Evolutionary conservation across 2,797 vertebrate species (phyloP).

Genomic region (Parauchenoglanis ngamensis): DNA sequence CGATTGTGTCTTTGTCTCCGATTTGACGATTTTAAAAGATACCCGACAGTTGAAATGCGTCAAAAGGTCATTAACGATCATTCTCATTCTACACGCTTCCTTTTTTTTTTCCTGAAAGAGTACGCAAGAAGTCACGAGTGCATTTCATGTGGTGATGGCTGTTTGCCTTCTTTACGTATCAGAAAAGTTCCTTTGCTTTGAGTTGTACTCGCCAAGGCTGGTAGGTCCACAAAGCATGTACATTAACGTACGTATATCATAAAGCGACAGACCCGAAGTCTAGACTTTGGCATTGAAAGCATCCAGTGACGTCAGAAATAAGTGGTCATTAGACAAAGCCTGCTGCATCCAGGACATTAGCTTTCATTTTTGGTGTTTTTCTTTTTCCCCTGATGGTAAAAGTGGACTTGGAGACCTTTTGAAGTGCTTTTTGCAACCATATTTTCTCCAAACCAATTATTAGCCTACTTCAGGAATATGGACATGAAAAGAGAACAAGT

Average conservation of each 20-base stretch:
- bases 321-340: constrained; percentile 35
- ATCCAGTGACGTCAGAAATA: constrained; percentile 34
- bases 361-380: constrained; percentile 24
- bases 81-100: background rate
- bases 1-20: constrained; percentile 10
- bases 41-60: background rate
- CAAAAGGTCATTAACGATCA: background rate
- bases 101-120: background rate
- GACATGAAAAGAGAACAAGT: constrained; percentile 37
- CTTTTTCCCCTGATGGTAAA: background rate
- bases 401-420: constrained; percentile 22
- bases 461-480: constrained; percentile 17
- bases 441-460: constrained; percentile 40
- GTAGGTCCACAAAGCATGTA: background rate
- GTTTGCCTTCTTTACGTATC: background rate
- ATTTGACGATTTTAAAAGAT: background rate
- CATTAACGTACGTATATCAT: constrained; percentile 21
- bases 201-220: background rate
- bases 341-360: constrained; percentile 28
- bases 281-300: constrained; percentile 3
- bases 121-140: background rate
- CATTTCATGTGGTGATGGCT: background rate
- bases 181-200: background rate
- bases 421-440: constrained; percentile 41
- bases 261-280: background rate